Base-by-base conservation (phyloP, 2,888 invertebrate genomes). In the Drosophila pegasa region DNA sequence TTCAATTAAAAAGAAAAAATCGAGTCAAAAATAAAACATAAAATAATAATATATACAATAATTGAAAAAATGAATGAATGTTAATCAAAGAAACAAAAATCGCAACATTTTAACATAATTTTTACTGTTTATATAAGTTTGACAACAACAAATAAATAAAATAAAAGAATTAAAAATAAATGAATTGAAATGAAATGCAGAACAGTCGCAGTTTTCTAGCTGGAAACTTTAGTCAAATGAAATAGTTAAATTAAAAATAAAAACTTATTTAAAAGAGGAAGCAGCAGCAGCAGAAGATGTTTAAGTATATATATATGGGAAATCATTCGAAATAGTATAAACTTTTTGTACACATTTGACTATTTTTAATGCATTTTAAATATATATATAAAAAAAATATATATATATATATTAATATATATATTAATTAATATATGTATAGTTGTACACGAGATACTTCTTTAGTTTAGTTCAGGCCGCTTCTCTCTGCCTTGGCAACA, bases 331-430 rank as follows among this genome's bases (percentile, higher is more conserved):
- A 75, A 81, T 73, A 85, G 88, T 79, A 89, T 85, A 75, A 81
- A 77, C 70, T 77, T 80, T 84, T 84, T 84, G 78, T 88, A 84
- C 81, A 87, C 83, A 87, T 84, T 84, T 88, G 85, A 84, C 87
- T 84, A 84, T 88, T 84, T 84, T 88, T 88, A 82, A 82, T 86
- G 88, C 88, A 88, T 82, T 82, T 88, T 82, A 82, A 87, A 73
- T 52, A 72, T 56, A 52, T 37, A 50, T 45, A 57, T 27, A 51
- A 71, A 54, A 60, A 38, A 56, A 31, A 40, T 16, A 57, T 4
- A 50, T 25, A 45, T 35, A 51, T 27, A 38, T 60, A 48, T 56
- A 45, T 66, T n/a, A n/a, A 47, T 65, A 74, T 71, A 71, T 60
- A 54, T 56, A 41, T 71, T 38, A 9, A 43, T 67, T 71, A 61